A percentile compares a stretch with the other conserved stretches of the same genome.
Evolutionary conservation across 2,888 invertebrate genomes (phyloP).

Genomic region (Eupelmus urozonus): DNA sequence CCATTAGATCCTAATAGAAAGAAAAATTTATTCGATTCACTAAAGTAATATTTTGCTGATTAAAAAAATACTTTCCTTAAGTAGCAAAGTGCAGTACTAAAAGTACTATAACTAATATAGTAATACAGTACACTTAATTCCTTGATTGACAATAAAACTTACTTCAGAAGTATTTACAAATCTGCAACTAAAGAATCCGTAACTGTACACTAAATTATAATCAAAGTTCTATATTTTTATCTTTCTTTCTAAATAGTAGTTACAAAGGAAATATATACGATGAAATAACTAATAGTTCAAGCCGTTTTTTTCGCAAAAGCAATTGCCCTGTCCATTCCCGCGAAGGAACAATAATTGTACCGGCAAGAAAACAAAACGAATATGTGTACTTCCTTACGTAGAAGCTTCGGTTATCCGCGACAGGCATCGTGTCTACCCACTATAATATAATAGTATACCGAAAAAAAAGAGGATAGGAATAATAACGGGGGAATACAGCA

Average conservation of each 20-base stretch:
- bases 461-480: constrained; percentile 33
- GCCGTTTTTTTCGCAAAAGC: constrained; percentile 25
- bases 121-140: constrained; percentile 12
- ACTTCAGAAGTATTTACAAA: background rate
- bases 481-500: constrained; percentile 39
- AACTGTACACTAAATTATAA: background rate
- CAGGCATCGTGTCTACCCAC: constrained; percentile 75
- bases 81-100: background rate
- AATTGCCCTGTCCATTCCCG: constrained; percentile 40
- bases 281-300: background rate
- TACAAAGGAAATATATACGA: constrained; percentile 12
- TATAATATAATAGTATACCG: constrained; percentile 51
- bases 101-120: constrained; percentile 13
- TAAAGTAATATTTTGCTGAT: constrained; percentile 18
- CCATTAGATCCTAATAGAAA: background rate
- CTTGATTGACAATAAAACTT: background rate
- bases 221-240: constrained; percentile 13
- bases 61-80: constrained; percentile 12
- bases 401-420: constrained; percentile 77
- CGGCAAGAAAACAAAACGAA: constrained; percentile 42
- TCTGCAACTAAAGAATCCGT: background rate
- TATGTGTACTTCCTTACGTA: constrained; percentile 70
- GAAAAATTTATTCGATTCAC: constrained; percentile 24
- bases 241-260: constrained; percentile 9
- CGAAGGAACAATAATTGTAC: constrained; percentile 28